Base-by-base conservation (phyloP, 2,888 invertebrate genomes). In the Calameuta filiformis region DNA sequence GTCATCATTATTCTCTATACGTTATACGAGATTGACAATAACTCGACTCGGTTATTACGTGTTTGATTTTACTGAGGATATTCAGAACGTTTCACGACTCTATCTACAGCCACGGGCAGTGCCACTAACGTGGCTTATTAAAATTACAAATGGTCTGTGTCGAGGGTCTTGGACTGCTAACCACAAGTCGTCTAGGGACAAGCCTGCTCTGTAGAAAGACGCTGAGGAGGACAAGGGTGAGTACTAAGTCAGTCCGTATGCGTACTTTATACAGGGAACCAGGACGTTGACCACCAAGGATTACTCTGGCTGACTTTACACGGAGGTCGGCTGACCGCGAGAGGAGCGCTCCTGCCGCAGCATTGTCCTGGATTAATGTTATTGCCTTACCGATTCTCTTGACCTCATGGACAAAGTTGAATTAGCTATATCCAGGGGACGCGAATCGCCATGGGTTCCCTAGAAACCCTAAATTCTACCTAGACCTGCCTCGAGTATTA, bases 181-280 rank as follows among this genome's bases (percentile, higher is more conserved):
- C 90, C 90, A 83, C 89, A 90, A 87, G 87, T 86, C 81, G 87
- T 88, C 86, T 84, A 84, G 87, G 87, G 87, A 88, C 85, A 78
- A 86, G 84, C 88, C 88, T 87, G 81, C 73, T n/a, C 73, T 74
- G 86, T 92, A 91, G 88, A 93, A 90, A 85, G 93, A 90, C 86
- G 90, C 83, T 1, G 40, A 90, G 86, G 83, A 85, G 84, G 77
- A 90, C 84, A 80, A 90, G 88, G 84, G 90, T 86, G 76, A 89
- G 88, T 80, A 75, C 80, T 80, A 82, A 84, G 86, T 87, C 82
- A 77, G 79, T 77, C 79, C 76, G 77, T 78, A 80, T 79, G 81
- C 79, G 77, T 83, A 86, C 84, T 87, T 86, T 87, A 84, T 84
- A 82, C 86, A 81, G 78, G 77, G 76, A 84, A 86, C 86, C 83